phyloP scores from a whole-genome alignment of 2,888 invertebrate species.

The Netelia fuscicornis region DNA sequence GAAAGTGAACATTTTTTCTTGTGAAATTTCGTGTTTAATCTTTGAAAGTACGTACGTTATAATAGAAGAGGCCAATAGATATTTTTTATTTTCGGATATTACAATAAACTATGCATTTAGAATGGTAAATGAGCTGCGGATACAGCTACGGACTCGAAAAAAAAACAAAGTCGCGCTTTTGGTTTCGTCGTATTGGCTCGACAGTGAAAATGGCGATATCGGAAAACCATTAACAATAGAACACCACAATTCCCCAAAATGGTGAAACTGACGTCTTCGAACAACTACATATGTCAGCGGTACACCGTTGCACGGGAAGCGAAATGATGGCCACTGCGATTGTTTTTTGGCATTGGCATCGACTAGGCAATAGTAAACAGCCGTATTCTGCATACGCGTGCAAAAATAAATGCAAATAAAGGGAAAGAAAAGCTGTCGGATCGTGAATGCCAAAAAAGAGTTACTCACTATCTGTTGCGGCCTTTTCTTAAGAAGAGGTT shows the following conservation, averaged over 20 bases:
- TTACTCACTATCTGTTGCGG: slow-evolving; percentile 6
- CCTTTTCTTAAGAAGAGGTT: slow-evolving; percentile 25
- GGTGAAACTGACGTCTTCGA: slow-evolving; percentile 67
- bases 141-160: slow-evolving; percentile 45
- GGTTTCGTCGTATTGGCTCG: slow-evolving; percentile 52
- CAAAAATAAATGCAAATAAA: slow-evolving; percentile 3
- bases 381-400: slow-evolving; percentile 15
- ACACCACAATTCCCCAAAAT: slow-evolving; percentile 47
- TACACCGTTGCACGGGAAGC: background rate
- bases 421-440: background rate
- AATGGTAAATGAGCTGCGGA: slow-evolving; percentile 13
- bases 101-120: slow-evolving; percentile 11
- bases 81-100: background rate
- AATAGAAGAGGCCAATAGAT: slow-evolving; percentile 11
- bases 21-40: slow-evolving; percentile 1
- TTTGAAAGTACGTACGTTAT: slow-evolving; percentile 12
- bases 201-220: slow-evolving; percentile 19
- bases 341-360: slow-evolving; percentile 8
- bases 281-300: slow-evolving; percentile 35
- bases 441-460: slow-evolving; percentile 13
- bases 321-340: slow-evolving; percentile 14
- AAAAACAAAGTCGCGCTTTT: slow-evolving; percentile 58
- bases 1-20: slow-evolving; percentile 2
- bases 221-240: slow-evolving; percentile 56
- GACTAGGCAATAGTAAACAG: slow-evolving; percentile 18